These are phyloP conservation scores for Paramormyrops hopkinsi DNA, from an alignment of 2,797 vertebrate genomes.

Conservation along the genomic window DNA sequence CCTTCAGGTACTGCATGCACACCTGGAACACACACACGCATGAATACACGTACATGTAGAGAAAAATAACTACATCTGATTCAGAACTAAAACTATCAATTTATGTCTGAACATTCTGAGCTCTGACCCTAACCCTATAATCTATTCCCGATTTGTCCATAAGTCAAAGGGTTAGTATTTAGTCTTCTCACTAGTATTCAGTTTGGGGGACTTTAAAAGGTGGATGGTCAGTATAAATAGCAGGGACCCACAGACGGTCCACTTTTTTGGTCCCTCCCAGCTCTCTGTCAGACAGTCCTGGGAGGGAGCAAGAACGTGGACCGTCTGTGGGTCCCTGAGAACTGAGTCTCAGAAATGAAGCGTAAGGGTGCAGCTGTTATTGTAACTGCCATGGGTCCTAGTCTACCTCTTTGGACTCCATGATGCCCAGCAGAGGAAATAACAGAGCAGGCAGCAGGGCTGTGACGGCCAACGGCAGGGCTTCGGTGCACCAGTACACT, in stretches of 20 bases:
- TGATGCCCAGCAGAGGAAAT: constrained; percentile 80
- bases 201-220: background rate
- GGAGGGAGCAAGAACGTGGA: background rate
- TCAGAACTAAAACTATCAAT: background rate
- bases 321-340: background rate
- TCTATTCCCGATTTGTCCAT: background rate
- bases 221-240: background rate
- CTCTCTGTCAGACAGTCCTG: background rate
- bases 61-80: background rate
- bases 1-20: constrained; percentile 89
- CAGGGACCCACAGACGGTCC: background rate
- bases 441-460: constrained; percentile 78
- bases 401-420: constrained; percentile 76
- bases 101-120: background rate
- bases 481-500: constrained; percentile 88
- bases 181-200: background rate
- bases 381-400: background rate
- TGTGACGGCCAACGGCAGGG: constrained; percentile 80
- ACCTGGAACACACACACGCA: constrained; percentile 60
- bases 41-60: background rate
- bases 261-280: background rate
- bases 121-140: background rate
- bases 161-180: background rate
- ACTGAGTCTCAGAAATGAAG: background rate
- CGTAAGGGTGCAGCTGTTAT: background rate